Evolutionary conservation across 1,140 invertebrate species (phyloP).

Genomic region (Idris sp.): DNA sequence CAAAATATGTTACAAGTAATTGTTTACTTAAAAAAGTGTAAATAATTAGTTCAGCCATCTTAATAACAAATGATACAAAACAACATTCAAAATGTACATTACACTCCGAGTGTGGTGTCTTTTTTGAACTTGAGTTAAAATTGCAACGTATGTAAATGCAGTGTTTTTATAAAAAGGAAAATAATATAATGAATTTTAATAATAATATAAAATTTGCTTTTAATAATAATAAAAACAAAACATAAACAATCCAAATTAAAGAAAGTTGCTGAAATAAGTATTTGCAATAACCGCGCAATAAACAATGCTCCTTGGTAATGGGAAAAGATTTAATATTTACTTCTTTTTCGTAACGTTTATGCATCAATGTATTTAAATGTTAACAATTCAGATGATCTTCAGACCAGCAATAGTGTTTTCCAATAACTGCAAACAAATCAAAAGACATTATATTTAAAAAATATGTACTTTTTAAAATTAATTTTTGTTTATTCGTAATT

Average conservation of each 20-base stretch:
- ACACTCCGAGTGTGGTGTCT: too few species aligned
- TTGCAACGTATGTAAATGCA: too few species aligned
- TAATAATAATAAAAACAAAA: slow-evolving; percentile 20
- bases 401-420: slow-evolving; percentile 84
- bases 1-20: background rate
- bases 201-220: too few species aligned
- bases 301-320: slow-evolving; percentile 58
- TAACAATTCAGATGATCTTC: slow-evolving; percentile 79
- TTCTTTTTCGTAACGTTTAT: slow-evolving; percentile 74
- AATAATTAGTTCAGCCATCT: background rate
- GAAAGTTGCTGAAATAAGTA: background rate
- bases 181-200: too few species aligned
- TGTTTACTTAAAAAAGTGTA: background rate
- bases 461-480: too few species aligned
- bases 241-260: slow-evolving; percentile 10
- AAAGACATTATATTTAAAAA: too few species aligned
- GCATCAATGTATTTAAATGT: slow-evolving; percentile 70
- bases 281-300: slow-evolving; percentile 12
- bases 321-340: slow-evolving; percentile 70
- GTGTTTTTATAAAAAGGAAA: too few species aligned
- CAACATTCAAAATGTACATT: background rate
- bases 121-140: too few species aligned
- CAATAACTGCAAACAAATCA: slow-evolving; percentile 76
- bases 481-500: background rate
- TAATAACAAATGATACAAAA: slow-evolving; percentile 1